Evolutionary conservation across 2,888 invertebrate species (phyloP), one percentile per base, ranked within the genome.

Genomic region (Noctua janthina): DNA sequence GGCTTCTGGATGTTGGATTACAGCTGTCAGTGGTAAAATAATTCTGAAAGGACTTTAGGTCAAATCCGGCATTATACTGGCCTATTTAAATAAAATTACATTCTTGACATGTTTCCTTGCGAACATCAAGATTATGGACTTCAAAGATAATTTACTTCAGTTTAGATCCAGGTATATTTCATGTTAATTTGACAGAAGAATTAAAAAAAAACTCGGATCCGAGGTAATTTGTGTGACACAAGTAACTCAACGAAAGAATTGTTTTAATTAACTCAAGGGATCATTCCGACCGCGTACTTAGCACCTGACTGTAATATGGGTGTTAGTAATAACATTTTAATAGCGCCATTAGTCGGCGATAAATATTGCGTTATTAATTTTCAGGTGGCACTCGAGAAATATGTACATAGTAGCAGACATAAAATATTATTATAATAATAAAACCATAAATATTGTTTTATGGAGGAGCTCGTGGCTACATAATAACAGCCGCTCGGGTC

Each of bases 231-330:
- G 74, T 62, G 67, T 74, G 82, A 86, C 82, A 76, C 69, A 64
- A 71, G 64, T 77, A 72, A 80, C 69, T n/a, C 74, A 49, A 56
- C 43, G 23, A 78, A 84, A 86, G 64, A 84, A 89, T 78, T 68
- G 67, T 81, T 84, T 81, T 86, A 82, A 89, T 87, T 84, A 86
- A 83, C 66, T 86, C 15, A 23, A 49, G 74, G 59, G 69, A 84
- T 80, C 72, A 87, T 79, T 79, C 67, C 43, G 4, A 67, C 80
- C 56, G n/a, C 76, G 70, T 59, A 74, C 79, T 75, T 78, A 73
- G 49, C 51, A 67, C n/a, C 59, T 74, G 72, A 71, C 51, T 43
- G 78, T 80, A 74, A 70, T 80, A 43, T 51, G 54, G 62, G 67
- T 74, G 70, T 78, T 39, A 66, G 71, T 67, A 76, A 10, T 77